Evolutionary conservation across 2,888 invertebrate genomes (phyloP).

Genomic region (Hypomecis atomaria): DNA sequence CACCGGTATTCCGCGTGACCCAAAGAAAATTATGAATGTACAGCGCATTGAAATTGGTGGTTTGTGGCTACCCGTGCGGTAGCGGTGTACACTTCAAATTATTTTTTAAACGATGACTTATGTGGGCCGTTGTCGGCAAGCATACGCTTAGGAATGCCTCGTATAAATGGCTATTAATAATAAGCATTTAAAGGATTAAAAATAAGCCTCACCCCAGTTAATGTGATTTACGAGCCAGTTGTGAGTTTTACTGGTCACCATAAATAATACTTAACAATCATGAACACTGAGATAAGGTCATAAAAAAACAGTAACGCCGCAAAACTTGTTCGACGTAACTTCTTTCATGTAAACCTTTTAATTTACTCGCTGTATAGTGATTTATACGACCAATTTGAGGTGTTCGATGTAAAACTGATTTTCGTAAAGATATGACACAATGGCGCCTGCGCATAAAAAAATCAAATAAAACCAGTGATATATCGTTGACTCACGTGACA

Average conservation of each 20-base stretch:
- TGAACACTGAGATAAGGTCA: constrained; percentile 54
- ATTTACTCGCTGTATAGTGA: constrained; percentile 40
- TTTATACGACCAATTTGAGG: constrained; percentile 47
- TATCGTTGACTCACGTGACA: constrained; percentile 56
- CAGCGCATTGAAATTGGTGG: constrained; percentile 64
- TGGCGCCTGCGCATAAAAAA: constrained; percentile 40
- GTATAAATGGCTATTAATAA: constrained; percentile 40
- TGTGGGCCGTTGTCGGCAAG: constrained; percentile 49
- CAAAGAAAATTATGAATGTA: constrained; percentile 78
- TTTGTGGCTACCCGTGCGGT: constrained; percentile 59
- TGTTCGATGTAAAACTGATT: constrained; percentile 25
- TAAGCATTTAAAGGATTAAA: constrained; percentile 42
- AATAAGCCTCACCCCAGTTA: constrained; percentile 49
- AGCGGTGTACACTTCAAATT: constrained; percentile 59
- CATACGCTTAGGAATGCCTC: constrained; percentile 54
- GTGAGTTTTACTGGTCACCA: constrained; percentile 54
- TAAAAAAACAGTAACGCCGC: constrained; percentile 59
- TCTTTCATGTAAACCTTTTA: constrained; percentile 25
- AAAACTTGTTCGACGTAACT: constrained; percentile 47
- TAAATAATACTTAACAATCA: constrained; percentile 64
- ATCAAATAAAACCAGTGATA: constrained; percentile 40
- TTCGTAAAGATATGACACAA: constrained; percentile 36
- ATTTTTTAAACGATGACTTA: constrained; percentile 57
- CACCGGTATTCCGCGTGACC: constrained; percentile 71
- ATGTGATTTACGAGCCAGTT: constrained; percentile 58